Evolutionary conservation across 2,888 invertebrate genomes (phyloP), one percentile per base, ranked within the genome.

Genomic region (Ypsolopha scabrella): DNA sequence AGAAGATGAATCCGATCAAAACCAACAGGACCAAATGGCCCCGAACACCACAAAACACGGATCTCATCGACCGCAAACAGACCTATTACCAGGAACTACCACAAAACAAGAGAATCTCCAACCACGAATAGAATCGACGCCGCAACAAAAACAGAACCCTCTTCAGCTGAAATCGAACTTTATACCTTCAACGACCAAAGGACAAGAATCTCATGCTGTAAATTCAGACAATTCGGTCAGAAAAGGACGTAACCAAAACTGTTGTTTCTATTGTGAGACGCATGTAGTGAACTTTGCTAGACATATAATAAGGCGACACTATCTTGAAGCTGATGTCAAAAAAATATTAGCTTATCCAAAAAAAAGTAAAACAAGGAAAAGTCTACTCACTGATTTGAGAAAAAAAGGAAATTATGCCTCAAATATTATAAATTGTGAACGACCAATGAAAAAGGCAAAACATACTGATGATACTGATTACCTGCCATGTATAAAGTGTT

Each of bases 381-480:
- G 53, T 34, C 48, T 55, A 41, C 54, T 62, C 38, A 37, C 54
- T 48, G 57, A 50, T 43, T 53, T 62, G 53, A 53, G 60, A 36
- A 62, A 64, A 60, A 62, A 61, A 57, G 62, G 59, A 52, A 64
- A 62, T 49, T 64, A 49, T 47, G 50, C 62, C 53, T 24, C 39
- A 57, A 61, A 62, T 57, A 56, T 55, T 54, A 43, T 48, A 54
- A 54, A 55, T 10, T 54, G 57, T 41, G 58, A 52, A 46, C 61
- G 60, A 55, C 61, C 60, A 34, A 59, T 59, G 59, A 48, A 54
- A 51, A 58, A 59, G 57, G 41, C 41, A 38, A 55, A 57, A 57
- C 55, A 55, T 53, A 54, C 55, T 37, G 57, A 58, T 52, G 55
- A 55, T 52, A 55, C 56, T 37, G 57, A 58, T 52, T 59, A 60